Evolutionary conservation across 2,888 invertebrate genomes (phyloP), one percentile per base, ranked within the genome.

Genomic region (Notocelia uddmanniana): DNA sequence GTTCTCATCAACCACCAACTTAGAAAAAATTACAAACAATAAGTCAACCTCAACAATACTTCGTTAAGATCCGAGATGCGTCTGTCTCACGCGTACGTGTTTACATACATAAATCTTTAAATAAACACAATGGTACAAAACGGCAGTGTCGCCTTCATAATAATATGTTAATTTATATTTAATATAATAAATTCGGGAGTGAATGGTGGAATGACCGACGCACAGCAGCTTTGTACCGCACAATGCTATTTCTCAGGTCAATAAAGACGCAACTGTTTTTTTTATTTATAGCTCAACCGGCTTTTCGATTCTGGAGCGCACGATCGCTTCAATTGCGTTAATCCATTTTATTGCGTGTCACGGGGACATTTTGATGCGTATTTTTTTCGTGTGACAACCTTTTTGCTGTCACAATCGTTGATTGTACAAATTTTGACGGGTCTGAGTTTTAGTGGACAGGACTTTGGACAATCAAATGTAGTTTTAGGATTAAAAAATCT

Each of bases 81-180:
- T 45, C 64, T 71, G 60, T 72, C 72, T 72, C 72, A 72, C 68
- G 71, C 64, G 70, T 66, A 66, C 71, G 71, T 72, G 72, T 72
- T 72, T 72, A 72, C 72, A 72, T 72, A 72, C 67, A 72, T 72
- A 72, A 68, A 72, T 72, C 68, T 72, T 68, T 68, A 62, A 68
- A 57, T 72, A 72, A 72, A 67, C 66, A 71, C 71, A 71, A 71
- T 71, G 66, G 66, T 71, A 71, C 71, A 71, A 71, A 71, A 71
- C 73, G 68, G 63, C 63, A 69, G 69, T 69, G 69, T 69, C 64
- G 69, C 69, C 57, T 69, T 67, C 62, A 64, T 69, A 63, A 64
- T 74, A 71, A 71, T 74, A 74, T 74, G 71, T 74, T 74, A 74
- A 74, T 74, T 74, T 71, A 74, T 74, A 74, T 74, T 74, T 74